A percentile compares a stretch with the other conserved stretches of the same genome.
Evolutionary conservation across 2,888 invertebrate genomes (phyloP).

Genomic region (Andrena marginata): DNA sequence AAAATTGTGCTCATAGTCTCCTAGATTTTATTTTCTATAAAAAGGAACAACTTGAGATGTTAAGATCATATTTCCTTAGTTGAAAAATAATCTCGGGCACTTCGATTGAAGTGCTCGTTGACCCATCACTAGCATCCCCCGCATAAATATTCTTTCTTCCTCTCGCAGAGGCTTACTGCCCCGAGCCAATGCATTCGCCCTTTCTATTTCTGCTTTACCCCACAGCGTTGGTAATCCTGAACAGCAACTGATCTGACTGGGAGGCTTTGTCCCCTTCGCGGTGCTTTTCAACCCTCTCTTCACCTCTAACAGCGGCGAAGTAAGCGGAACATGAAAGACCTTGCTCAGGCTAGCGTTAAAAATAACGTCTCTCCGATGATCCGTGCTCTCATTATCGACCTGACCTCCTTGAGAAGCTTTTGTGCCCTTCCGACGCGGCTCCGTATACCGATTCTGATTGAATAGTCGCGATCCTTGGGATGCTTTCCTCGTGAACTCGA

Average conservation of each 20-base stretch:
- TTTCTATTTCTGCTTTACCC: not conserved
- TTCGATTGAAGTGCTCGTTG: slow-evolving; percentile 31
- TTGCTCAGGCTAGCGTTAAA: slow-evolving; percentile 26
- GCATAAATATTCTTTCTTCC: not conserved
- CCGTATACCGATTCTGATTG: too few relatives aligned
- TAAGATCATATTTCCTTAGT: not conserved
- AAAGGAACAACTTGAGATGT: too few relatives aligned
- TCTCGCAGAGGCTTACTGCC: too few relatives aligned
- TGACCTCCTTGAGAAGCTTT: slow-evolving; percentile 33
- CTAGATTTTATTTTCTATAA: too few relatives aligned
- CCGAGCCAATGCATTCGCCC: not conserved
- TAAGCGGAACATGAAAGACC: not conserved
- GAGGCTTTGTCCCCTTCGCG: not conserved
- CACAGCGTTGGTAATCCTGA: not conserved
- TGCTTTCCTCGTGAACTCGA: not conserved
- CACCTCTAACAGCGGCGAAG: not conserved
- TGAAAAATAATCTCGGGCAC: not conserved
- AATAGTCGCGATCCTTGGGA: not conserved
- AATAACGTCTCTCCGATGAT: slow-evolving; percentile 41
- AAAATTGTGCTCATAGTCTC: too few relatives aligned
- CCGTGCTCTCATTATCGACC: slow-evolving; percentile 32
- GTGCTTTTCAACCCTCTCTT: not conserved
- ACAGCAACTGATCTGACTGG: not conserved
- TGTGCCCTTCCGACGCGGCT: not conserved
- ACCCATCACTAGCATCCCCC: not conserved